Percentiles rank a stretch among this genome's conserved stretches.
These are phyloP conservation scores for Tribolium castaneum DNA, from an alignment of 1,140 invertebrate species.

Conservation along the genomic window DNA sequence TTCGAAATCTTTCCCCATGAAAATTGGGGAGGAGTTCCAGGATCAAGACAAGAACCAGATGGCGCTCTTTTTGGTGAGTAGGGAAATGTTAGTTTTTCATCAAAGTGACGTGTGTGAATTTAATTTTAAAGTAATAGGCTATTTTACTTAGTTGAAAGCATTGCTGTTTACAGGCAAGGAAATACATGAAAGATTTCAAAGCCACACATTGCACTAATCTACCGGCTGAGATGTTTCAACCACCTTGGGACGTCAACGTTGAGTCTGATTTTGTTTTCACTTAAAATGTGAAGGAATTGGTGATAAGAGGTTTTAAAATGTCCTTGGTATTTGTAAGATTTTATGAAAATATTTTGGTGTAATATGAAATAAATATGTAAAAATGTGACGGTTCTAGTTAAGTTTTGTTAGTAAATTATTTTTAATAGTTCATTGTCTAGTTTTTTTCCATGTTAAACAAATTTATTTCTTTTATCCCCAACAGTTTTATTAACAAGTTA, in stretches of 20 bases:
- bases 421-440: neutral
- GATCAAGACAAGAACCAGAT: slow-evolving; percentile 68
- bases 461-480: neutral
- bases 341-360: slow-evolving; percentile 40
- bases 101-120: no score
- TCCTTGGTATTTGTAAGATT: slow-evolving; percentile 29
- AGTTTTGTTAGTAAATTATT: neutral
- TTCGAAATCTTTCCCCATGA: slow-evolving; percentile 70
- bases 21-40: slow-evolving; percentile 70
- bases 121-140: slow-evolving; percentile 28
- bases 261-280: slow-evolving; percentile 60
- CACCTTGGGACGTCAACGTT: slow-evolving; percentile 66
- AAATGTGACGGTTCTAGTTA: neutral
- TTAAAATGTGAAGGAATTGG: slow-evolving; percentile 39
- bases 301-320: slow-evolving; percentile 13
- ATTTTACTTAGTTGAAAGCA: slow-evolving; percentile 19
- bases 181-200: slow-evolving; percentile 87
- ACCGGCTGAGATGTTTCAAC: slow-evolving; percentile 74
- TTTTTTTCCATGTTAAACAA: neutral
- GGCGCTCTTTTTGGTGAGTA: slow-evolving; percentile 71
- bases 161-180: slow-evolving; percentile 70
- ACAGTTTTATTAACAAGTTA: neutral
- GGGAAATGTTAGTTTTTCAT: no score
- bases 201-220: slow-evolving; percentile 89
- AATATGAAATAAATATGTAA: slow-evolving; percentile 27